Conservation (phyloP, 2,888 invertebrate species). For the Griposia aprilina region DNA sequence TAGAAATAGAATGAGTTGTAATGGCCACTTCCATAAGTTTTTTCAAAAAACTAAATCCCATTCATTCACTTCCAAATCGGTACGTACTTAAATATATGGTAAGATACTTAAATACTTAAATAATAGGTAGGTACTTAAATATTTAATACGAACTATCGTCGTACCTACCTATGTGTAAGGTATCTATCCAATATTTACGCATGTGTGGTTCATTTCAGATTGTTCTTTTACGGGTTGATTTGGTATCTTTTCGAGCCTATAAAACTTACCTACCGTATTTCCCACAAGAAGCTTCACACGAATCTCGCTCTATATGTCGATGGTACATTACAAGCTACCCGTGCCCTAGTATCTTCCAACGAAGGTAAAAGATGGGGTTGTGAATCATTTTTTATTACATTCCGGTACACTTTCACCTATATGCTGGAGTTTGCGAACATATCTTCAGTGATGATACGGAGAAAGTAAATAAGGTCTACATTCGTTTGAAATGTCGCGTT, state of each 20-base stretch:
- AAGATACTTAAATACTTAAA: too few relatives aligned
- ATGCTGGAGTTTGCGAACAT: conserved; percentile 36
- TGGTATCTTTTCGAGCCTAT: conserved; percentile 54
- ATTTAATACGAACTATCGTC: not conserved
- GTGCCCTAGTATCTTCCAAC: conserved; percentile 16
- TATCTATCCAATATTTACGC: conserved; percentile 12
- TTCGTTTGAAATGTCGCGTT: conserved; percentile 26
- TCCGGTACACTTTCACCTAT: conserved; percentile 43
- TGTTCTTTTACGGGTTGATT: conserved; percentile 60
- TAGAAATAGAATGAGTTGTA: too few relatives aligned
- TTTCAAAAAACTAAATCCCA: conserved; percentile 20
- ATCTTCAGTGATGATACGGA: conserved; percentile 27
- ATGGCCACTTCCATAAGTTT: conserved; percentile 19
- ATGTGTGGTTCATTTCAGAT: conserved; percentile 42
- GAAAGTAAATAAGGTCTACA: conserved; percentile 33
- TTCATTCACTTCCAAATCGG: not conserved
- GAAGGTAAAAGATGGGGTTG: conserved; percentile 46
- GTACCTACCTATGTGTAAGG: not conserved
- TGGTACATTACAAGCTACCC: conserved; percentile 26
- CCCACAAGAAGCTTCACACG: conserved; percentile 24
- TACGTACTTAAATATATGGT: not conserved
- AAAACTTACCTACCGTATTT: conserved; percentile 45
- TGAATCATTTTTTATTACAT: conserved; percentile 62
- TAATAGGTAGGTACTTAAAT: not conserved
- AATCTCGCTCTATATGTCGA: conserved; percentile 30